These are phyloP conservation scores for Anodontia alba DNA, from an alignment of 2,888 invertebrate genomes.

Conservation along the genomic window DNA sequence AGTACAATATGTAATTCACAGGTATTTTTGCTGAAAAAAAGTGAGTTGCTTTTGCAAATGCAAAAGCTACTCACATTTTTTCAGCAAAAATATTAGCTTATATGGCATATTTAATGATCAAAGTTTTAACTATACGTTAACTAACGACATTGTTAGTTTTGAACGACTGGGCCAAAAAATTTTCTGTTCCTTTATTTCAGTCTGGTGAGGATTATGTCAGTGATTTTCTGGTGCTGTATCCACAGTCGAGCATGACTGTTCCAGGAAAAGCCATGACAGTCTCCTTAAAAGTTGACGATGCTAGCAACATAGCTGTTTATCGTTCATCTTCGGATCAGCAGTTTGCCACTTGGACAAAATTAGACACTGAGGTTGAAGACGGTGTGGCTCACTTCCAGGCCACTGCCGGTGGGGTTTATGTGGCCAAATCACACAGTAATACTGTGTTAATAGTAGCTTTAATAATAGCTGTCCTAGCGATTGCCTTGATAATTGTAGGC, in stretches of 20 bases:
- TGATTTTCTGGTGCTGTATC: slow-evolving; percentile 75
- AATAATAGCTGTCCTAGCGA: slow-evolving; percentile 67
- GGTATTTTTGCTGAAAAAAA: no score
- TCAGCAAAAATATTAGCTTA: no score
- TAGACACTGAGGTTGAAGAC: slow-evolving; percentile 68
- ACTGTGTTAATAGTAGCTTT: slow-evolving; percentile 77
- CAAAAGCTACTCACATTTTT: no score
- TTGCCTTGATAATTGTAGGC: slow-evolving; percentile 72
- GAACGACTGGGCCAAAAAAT: no score
- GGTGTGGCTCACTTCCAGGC: slow-evolving; percentile 71
- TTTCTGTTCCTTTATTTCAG: slow-evolving; percentile 70
- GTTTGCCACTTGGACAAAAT: slow-evolving; percentile 75
- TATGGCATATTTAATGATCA: no score
- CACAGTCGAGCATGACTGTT: slow-evolving; percentile 68
- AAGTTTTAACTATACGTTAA: no score
- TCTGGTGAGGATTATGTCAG: slow-evolving; percentile 79
- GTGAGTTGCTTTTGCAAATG: no score
- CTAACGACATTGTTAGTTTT: no score
- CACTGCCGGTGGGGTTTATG: slow-evolving; percentile 78
- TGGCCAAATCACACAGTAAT: slow-evolving; percentile 70
- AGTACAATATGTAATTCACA: no score
- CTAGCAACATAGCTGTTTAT: slow-evolving; percentile 68
- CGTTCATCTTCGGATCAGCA: slow-evolving; percentile 61
- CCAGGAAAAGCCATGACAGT: slow-evolving; percentile 66
- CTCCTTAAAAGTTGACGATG: slow-evolving; percentile 64